Conservation (phyloP, 1,140 invertebrate species). For the Drosophila tani region DNA sequence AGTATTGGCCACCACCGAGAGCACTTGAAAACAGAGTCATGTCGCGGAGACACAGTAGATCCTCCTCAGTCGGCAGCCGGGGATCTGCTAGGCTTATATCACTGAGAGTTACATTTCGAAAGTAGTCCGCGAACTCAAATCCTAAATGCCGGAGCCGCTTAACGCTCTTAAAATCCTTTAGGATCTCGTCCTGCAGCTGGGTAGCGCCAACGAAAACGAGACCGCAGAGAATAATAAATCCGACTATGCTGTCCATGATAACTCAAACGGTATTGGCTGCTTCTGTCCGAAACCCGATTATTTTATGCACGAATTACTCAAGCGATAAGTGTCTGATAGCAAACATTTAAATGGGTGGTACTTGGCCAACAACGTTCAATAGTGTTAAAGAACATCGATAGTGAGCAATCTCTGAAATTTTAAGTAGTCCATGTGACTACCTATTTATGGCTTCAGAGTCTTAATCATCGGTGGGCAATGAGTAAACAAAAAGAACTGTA, state of each 20-base stretch:
- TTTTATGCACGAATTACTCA: slow-evolving; percentile 3
- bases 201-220: not conserved
- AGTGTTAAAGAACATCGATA: not conserved
- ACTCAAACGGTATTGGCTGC: not conserved
- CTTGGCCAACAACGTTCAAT: not conserved
- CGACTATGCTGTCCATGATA: slow-evolving; percentile 11
- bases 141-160: slow-evolving; percentile 8
- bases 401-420: not conserved
- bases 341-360: not conserved
- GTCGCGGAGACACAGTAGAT: not conserved
- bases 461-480: not conserved
- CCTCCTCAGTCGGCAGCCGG: slow-evolving; percentile 7
- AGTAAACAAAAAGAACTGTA: not conserved
- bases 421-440: slow-evolving; percentile 8
- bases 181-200: not conserved
- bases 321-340: not conserved
- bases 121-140: slow-evolving; percentile 29
- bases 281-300: not conserved
- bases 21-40: slow-evolving; percentile 1
- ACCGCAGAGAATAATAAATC: not conserved
- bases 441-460: not conserved
- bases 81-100: slow-evolving; percentile 11
- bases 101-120: slow-evolving; percentile 10
- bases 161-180: slow-evolving; percentile 1
- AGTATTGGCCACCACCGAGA: not conserved